Percentiles rank a stretch among this genome's conserved stretches.
Evolutionary conservation across 30 jellyfish, hydroid and myxozoan genomes (phyloP).

Genomic region (Cassiopea andromeda): DNA sequence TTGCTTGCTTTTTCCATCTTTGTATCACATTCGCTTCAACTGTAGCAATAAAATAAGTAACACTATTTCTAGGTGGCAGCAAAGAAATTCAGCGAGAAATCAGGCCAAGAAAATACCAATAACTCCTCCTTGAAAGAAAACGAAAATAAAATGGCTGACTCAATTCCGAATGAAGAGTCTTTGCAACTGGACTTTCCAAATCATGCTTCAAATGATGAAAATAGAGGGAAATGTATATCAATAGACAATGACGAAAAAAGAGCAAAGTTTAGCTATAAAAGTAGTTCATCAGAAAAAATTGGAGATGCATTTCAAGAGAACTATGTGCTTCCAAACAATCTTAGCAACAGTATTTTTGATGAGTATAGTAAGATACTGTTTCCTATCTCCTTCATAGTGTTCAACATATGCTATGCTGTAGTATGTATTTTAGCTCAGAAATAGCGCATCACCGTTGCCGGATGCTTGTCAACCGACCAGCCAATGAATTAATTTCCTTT

Average conservation of each 20-base stretch:
- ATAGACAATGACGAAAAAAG: neutral
- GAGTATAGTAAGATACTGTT: constrained; percentile 3
- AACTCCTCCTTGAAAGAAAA: too few species aligned
- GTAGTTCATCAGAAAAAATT: neutral
- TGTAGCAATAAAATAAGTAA: too few species aligned
- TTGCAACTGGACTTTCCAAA: neutral
- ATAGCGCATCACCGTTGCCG: too few species aligned
- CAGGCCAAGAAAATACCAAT: too few species aligned
- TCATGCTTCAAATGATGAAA: neutral
- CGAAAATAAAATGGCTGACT: too few species aligned
- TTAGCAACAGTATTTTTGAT: neutral
- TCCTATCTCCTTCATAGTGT: constrained; percentile 10
- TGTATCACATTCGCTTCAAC: too few species aligned
- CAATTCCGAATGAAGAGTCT: neutral
- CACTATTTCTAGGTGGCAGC: too few species aligned
- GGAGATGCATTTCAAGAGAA: neutral
- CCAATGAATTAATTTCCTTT: too few species aligned
- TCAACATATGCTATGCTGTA: constrained; percentile 1
- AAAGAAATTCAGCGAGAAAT: too few species aligned
- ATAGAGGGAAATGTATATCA: neutral
- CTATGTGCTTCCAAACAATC: neutral
- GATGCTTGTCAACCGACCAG: too few species aligned
- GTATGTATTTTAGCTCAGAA: constrained; percentile 3
- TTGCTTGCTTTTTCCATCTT: too few species aligned
- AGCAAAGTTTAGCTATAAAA: neutral